These are phyloP conservation scores for Fopius arisanus DNA, from an alignment of 1,140 invertebrate genomes.

Conservation along the genomic window DNA sequence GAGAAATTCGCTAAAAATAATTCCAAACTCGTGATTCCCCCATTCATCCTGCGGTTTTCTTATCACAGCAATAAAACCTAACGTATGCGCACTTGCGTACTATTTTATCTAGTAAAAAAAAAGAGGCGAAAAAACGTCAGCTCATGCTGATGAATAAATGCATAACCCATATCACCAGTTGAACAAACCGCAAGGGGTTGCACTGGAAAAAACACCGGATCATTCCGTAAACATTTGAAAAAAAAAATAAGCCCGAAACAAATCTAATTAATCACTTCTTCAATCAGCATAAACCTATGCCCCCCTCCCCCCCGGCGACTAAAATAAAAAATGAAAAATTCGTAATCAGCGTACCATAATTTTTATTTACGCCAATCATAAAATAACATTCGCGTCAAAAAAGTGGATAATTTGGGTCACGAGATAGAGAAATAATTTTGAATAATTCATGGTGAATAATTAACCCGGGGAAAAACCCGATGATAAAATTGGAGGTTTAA, in stretches of 20 bases:
- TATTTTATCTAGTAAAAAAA: neutral
- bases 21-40: too few relatives aligned
- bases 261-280: too few relatives aligned
- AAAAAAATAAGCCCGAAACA: too few relatives aligned
- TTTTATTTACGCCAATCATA: neutral
- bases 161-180: neutral
- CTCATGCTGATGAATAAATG: neutral
- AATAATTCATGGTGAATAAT: neutral
- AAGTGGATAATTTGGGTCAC: neutral
- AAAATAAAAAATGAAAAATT: neutral
- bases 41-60: neutral
- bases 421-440: neutral
- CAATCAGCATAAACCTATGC: too few relatives aligned
- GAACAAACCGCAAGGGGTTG: neutral
- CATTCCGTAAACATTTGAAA: too few relatives aligned
- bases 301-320: too few relatives aligned
- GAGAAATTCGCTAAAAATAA: too few relatives aligned
- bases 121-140: neutral
- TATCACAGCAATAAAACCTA: neutral
- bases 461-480: neutral
- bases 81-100: neutral
- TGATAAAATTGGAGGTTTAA: neutral
- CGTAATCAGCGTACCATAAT: neutral
- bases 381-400: neutral
- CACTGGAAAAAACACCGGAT: too few relatives aligned